Base-by-base conservation (phyloP, 2,797 vertebrate genomes). In the Hyperoplus lanceolatus region DNA sequence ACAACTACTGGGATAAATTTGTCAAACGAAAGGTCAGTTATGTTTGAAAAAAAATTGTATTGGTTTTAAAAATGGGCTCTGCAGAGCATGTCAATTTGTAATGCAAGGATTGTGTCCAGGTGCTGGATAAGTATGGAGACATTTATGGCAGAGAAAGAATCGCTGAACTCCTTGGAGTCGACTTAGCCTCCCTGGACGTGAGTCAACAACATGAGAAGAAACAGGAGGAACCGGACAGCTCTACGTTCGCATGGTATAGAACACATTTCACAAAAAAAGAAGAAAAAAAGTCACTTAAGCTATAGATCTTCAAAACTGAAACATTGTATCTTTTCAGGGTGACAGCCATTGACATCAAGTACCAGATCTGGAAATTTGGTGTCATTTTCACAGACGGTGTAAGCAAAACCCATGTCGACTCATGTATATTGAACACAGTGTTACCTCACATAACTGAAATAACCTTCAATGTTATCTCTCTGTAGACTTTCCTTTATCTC, bases 1-100 rank as follows among this genome's bases (percentile, higher is more conserved):
- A 96, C 91, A 98, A 99, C 89, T 98, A 99, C 67, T 98, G 97
- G 97, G 97, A 99, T 93, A 99, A 99, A 87, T 98, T 99, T 94
- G 97, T 99, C 59, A 99, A 98, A 87, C 92, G 97, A 73, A 99
- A 99, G 96, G 97, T 98, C 84, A 94, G 92, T 76, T 75, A 11
- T 7, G 11, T 63, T 80, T 2, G 21, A 29, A 29, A 29, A 29
- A 29, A 29, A 2, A 15, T 76, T 72, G 21, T 54, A 5, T 0
- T 54, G 8, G 1, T 43, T 67, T 63, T 36, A 0, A 72, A 74
- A 73, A 55, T 36, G 6, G 15, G 4, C 49, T 53, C 38, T 29
- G 29, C n/a, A 11, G 39, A 73, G 4, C 55, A 36, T 46, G 38
- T 73, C 13, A 10, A 58, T 5, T 7, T 69, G 38, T 67, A 41